These are phyloP conservation scores for Labeo catla DNA, from an alignment of 2,113 vertebrate genomes.

Conservation along the genomic window DNA sequence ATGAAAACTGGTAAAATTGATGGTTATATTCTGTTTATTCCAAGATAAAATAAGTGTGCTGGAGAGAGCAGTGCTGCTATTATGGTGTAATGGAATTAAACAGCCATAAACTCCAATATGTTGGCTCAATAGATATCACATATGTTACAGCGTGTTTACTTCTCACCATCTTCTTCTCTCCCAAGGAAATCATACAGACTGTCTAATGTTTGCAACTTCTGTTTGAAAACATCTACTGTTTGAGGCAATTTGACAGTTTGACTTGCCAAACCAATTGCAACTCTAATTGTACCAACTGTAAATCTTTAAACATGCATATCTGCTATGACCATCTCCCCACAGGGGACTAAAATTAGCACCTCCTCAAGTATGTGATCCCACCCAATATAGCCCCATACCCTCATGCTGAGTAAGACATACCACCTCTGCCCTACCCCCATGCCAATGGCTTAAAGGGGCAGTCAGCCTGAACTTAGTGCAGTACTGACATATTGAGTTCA, in stretches of 20 bases:
- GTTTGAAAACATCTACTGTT: not conserved
- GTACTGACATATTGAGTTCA: not conserved
- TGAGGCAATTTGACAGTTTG: conserved; percentile 7
- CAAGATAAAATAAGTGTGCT: not conserved
- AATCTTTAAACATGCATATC: conserved; percentile 33
- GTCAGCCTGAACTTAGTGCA: conserved; percentile 10
- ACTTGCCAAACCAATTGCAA: conserved; percentile 2
- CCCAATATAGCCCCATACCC: conserved; percentile 65
- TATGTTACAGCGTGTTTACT: not conserved
- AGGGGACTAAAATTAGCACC: conserved; percentile 70
- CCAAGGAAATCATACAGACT: not conserved
- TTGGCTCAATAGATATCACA: not conserved
- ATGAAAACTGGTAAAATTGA: not conserved
- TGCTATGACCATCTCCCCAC: conserved; percentile 57
- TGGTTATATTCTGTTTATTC: not conserved
- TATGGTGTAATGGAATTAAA: not conserved
- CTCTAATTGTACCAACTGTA: conserved; percentile 36
- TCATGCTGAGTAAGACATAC: conserved; percentile 73
- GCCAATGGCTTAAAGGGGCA: conserved; percentile 57
- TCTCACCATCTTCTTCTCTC: not conserved
- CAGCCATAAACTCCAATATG: not conserved
- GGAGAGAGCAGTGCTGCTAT: not conserved
- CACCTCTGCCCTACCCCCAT: conserved; percentile 57
- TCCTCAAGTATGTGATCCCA: conserved; percentile 58
- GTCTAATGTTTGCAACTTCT: not conserved